Percentiles rank a stretch among this genome's conserved stretches.
Conservation (phyloP, 2,113 vertebrate species). For the Scopus umbretta region DNA sequence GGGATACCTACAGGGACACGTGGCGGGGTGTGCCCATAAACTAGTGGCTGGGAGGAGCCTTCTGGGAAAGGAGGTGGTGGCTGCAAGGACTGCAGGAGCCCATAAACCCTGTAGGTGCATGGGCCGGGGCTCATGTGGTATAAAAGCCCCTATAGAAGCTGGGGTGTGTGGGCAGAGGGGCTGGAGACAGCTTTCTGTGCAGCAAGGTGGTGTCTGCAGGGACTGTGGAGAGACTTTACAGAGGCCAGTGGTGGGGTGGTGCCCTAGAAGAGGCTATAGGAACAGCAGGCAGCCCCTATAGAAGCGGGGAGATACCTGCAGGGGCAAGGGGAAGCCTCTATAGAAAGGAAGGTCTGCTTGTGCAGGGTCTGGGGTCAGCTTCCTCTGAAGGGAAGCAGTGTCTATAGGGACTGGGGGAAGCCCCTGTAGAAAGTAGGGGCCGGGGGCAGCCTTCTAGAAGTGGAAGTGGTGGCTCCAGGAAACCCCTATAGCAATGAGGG, state of each 20-base stretch:
- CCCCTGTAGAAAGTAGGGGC: not conserved
- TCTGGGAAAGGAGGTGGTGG: not conserved
- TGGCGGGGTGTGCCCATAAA: fast-evolving
- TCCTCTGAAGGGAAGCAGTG: not conserved
- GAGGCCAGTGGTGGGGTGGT: not conserved
- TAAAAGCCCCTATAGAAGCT: not conserved
- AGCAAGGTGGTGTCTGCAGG: not conserved
- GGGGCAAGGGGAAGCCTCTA: not conserved
- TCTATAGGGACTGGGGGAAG: not conserved
- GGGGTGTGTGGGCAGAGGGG: not conserved
- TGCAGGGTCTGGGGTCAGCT: not conserved
- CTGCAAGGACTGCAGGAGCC: not conserved
- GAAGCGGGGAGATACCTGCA: not conserved
- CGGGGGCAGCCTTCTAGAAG: not conserved
- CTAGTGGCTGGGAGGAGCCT: not conserved
- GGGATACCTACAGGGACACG: fast-evolving
- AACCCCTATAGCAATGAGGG: not conserved
- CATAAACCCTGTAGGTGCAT: not conserved
- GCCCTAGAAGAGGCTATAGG: not conserved
- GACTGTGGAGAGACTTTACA: not conserved
- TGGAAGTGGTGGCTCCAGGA: not conserved
- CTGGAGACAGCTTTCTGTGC: not conserved
- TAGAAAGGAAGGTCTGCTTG: not conserved
- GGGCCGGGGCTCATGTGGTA: too few relatives aligned
- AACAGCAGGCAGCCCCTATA: fast-evolving